A percentile compares a stretch with the other conserved stretches of the same genome.
Conservation (phyloP, 1,140 invertebrate genomes). For the Drosophila ananassae region DNA sequence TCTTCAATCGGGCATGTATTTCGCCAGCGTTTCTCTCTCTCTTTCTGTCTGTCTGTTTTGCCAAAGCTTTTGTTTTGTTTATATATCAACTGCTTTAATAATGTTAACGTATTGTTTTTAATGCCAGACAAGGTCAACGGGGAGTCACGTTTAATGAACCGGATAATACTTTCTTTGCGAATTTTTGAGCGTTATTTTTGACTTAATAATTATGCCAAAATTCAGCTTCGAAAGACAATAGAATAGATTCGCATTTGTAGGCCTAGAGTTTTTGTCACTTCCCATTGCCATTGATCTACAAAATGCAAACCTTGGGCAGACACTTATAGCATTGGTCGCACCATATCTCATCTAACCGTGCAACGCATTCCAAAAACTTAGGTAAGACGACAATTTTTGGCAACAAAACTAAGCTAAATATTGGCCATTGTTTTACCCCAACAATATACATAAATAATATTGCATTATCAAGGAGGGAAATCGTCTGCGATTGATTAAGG, state of each 20-base stretch:
- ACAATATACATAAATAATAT: constrained; percentile 11
- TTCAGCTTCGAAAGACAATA: neutral
- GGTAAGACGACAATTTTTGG: neutral
- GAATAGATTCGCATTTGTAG: constrained; percentile 4
- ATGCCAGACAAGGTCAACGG: constrained; percentile 23
- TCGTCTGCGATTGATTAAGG: constrained; percentile 31
- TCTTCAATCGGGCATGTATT: neutral
- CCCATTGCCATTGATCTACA: constrained; percentile 27
- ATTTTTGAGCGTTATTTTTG: neutral
- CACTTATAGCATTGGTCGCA: constrained; percentile 20
- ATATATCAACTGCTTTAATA: constrained; percentile 23
- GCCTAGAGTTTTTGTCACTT: constrained; percentile 15
- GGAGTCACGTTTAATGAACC: constrained; percentile 35
- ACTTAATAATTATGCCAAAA: constrained; percentile 5
- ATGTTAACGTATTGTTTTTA: constrained; percentile 28
- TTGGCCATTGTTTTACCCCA: neutral
- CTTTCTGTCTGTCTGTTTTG: constrained; percentile 3
- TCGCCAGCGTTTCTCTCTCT: constrained; percentile 17
- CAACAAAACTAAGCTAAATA: constrained; percentile 14
- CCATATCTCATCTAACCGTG: constrained; percentile 17
- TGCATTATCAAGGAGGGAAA: constrained; percentile 22
- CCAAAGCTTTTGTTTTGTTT: constrained; percentile 24
- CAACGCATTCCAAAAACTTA: constrained; percentile 1
- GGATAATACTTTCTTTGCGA: constrained; percentile 25
- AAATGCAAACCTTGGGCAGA: constrained; percentile 19